Base-by-base conservation (phyloP, 2,888 invertebrate species). In the Zelleria hepariella region DNA sequence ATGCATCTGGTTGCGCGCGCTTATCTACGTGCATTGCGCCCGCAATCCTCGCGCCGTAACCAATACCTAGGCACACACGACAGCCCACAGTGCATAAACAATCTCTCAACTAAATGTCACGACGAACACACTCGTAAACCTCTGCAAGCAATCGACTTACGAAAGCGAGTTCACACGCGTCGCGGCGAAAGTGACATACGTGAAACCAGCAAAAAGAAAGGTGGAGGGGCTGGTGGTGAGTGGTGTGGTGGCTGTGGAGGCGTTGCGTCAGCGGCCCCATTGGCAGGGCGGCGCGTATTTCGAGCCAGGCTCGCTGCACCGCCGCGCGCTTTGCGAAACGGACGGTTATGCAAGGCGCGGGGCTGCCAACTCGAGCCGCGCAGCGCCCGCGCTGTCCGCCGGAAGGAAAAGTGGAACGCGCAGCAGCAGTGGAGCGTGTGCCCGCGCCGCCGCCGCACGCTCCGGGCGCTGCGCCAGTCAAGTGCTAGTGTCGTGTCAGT, bases 331-430 rank as follows among this genome's bases (percentile, higher is more conserved):
- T 88, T 88, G 87, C 88, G 88, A 87, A 87, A 88, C 82, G 79
- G 78, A 72, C 75, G 80, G 86, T 88, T 86, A 87, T 87, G 87
- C 87, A 87, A 87, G 87, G 82, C 81, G 80, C 73, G 82, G 80
- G 82, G 84, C 81, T 88, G 88, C 88, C 88, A 87, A 86, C 84
- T 84, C 85, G 86, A 72, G 70, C 78, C 73, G 75, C 74, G 32
- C 32, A 15, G 32, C 75, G 24, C 51, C 20, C 56, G 49, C 60
- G 26, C 52, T 5, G 79, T 71, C 73, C 75, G 75, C 82, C 86
- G 88, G 86, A 87, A 86, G 87, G 86, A 87, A 86, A 87, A 88
- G 87, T 88, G 85, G 88, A 88, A 86, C 87, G 84, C 78, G 78
- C 69, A 83, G 85, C 69, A 83, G 85, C 87, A 86, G 86, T 87